A percentile compares a stretch with the other conserved stretches of the same genome.
phyloP scores from a whole-genome alignment of 2,888 invertebrate genomes.

The Latrodectus elegans region DNA sequence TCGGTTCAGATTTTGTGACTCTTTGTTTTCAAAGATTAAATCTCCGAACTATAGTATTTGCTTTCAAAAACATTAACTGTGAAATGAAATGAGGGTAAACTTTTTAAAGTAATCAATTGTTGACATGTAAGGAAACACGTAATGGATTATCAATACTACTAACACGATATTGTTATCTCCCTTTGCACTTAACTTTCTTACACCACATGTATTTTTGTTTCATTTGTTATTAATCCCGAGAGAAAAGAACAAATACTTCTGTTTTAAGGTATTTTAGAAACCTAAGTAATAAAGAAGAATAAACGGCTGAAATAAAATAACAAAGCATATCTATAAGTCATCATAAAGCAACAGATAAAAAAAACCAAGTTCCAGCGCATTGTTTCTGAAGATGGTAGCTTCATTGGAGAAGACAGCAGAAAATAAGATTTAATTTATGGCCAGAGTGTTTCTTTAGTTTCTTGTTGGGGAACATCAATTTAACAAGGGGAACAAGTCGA shows the following conservation, averaged over 20 bases:
- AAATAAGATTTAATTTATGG: conserved; percentile 67
- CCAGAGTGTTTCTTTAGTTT: conserved; percentile 58
- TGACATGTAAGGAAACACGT: too few species aligned
- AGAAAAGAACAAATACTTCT: conserved; percentile 37
- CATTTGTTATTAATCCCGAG: conserved; percentile 44
- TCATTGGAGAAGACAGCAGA: conserved; percentile 65
- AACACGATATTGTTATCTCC: too few species aligned
- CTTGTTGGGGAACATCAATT: conserved; percentile 65
- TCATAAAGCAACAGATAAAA: conserved; percentile 25
- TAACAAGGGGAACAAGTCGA: conserved; percentile 66
- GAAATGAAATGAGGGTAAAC: too few species aligned
- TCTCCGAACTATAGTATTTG: too few species aligned
- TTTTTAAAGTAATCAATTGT: too few species aligned
- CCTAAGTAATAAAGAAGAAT: conserved; percentile 55
- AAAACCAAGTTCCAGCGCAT: conserved; percentile 35
- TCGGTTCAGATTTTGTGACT: too few species aligned
- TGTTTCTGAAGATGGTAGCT: conserved; percentile 54
- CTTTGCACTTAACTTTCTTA: too few species aligned
- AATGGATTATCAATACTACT: too few species aligned
- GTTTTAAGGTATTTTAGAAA: conserved; percentile 51
- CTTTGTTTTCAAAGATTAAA: too few species aligned
- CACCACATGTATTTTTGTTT: not conserved
- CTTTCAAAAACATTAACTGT: too few species aligned
- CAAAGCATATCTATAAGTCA: conserved; percentile 32
- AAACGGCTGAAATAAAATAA: conserved; percentile 32